These are phyloP conservation scores for Liparis tanakae DNA, from an alignment of 2,797 vertebrate species.

Conservation along the genomic window DNA sequence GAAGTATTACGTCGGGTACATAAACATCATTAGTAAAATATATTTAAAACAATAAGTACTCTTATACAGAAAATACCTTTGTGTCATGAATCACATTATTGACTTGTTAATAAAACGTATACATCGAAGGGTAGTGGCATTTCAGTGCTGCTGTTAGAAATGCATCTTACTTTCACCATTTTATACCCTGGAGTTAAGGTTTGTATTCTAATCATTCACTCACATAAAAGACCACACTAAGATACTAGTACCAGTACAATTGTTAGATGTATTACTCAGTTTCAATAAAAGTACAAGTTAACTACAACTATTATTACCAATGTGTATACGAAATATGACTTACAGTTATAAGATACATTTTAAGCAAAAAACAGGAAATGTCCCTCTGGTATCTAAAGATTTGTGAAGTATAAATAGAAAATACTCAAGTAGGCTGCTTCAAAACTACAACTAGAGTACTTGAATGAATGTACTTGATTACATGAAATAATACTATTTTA, in stretches of 20 bases:
- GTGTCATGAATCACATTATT: background rate
- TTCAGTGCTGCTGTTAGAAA: background rate
- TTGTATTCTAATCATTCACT: too few species aligned
- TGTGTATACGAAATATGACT: background rate
- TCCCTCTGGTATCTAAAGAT: too few species aligned
- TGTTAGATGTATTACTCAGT: background rate
- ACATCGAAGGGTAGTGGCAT: background rate
- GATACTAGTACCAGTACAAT: background rate
- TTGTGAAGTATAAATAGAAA: too few species aligned
- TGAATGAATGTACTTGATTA: background rate
- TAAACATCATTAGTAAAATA: background rate
- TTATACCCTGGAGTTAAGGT: too few species aligned
- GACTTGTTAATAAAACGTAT: background rate
- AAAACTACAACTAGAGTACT: too few species aligned
- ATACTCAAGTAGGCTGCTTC: too few species aligned
- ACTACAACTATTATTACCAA: background rate
- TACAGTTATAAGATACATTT: background rate
- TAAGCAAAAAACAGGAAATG: background rate
- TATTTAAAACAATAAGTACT: background rate
- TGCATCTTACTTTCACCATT: background rate
- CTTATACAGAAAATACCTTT: background rate
- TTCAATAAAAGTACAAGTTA: slow-evolving; percentile 6
- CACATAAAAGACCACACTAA: background rate
- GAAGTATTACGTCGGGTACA: background rate
- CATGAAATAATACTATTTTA: background rate